Evolutionary conservation across 2,797 vertebrate genomes (phyloP), one percentile per base, ranked within the genome.

Genomic region (Intellagama lesueurii): DNA sequence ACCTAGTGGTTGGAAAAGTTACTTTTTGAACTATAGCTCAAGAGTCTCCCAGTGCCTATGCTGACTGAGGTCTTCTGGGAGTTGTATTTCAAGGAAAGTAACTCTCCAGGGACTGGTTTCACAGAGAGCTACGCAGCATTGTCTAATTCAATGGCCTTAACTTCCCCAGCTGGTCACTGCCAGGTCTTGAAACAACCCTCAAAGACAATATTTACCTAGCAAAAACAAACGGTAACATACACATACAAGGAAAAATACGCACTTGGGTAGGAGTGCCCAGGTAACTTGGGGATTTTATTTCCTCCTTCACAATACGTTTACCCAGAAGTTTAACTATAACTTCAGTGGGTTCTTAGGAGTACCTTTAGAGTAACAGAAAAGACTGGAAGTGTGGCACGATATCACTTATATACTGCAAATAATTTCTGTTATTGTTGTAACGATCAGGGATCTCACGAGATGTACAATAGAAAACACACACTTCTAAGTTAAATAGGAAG

Each of bases 171-270:
- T 32, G 2, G 3, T 30, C 69, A 86, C 70, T 64, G 88, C 85
- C 16, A 32, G 0, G 78, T 82, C 70, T 85, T 75, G 19, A 17
- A 80, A 52, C 92, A 92, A 79, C 91, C 86, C 86, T 90, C 73
- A 90, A 91, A 90, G 49, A 68, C 60, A 90, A 69, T 90, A 91
- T 92, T 90, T 92, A 26, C 73, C 83, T 89, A 91, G 88, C 86
- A 93, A 93, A 94, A 66, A 72, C 73, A 91, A 91, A 87, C 40
- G 81, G 72, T 76, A 52, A 35, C 26, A 64, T 56, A 85, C n/a
- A 78, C 89, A 66, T 3, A 68, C 44, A 17, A 56, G 60, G 64
- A 69, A 24, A 32, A 84, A 56, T 0, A 2, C 47, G 52, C 28
- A 8, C 5, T 70, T n/a, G 60, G 85, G 44, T 0, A 0, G 40